Evolutionary conservation across 2,113 vertebrate genomes (phyloP).

Genomic region (Prunella fulvescens): DNA sequence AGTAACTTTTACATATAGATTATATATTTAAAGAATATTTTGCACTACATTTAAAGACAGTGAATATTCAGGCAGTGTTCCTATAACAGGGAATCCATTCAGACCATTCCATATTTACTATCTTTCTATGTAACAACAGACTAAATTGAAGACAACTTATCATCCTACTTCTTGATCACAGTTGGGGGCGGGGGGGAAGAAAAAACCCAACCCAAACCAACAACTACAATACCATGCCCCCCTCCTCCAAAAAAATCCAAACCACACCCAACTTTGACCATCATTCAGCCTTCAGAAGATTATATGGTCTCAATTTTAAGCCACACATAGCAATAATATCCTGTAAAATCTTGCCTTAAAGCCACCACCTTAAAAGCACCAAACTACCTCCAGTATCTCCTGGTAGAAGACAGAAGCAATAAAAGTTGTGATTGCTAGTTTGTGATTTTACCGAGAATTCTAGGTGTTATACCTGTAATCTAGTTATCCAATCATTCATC

Average conservation of each 20-base stretch:
- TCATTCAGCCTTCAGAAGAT: not conserved
- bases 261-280: not conserved
- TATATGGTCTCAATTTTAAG: not conserved
- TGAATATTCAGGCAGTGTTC: not conserved
- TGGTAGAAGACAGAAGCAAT: not conserved
- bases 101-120: not conserved
- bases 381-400: not conserved
- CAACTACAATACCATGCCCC: not conserved
- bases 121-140: not conserved
- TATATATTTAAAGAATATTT: not conserved
- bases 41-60: not conserved
- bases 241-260: not conserved
- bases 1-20: not conserved
- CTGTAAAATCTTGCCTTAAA: not conserved
- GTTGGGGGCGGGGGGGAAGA: accelerated
- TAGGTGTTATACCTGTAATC: not conserved
- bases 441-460: not conserved
- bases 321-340: not conserved
- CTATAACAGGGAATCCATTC: not conserved
- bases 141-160: not conserved
- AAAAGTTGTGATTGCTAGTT: not conserved
- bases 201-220: not conserved
- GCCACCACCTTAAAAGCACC: not conserved
- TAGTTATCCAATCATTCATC: not conserved
- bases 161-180: not conserved